Conservation (phyloP, 1,140 invertebrate genomes). For the Drosophila sulfurigaster region DNA sequence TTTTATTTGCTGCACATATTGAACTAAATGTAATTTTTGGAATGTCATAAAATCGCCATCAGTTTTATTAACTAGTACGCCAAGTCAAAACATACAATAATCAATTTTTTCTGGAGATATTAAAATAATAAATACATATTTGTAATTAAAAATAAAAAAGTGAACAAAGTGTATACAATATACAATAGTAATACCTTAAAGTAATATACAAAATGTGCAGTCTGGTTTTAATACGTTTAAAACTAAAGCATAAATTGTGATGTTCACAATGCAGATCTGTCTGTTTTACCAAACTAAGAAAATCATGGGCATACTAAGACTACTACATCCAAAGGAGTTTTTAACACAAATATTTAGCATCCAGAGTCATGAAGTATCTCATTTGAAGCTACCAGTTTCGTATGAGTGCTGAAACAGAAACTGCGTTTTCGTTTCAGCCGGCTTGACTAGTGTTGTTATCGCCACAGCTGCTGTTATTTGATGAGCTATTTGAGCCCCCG, state of each 20-base stretch:
- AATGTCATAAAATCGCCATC: slow-evolving; percentile 79
- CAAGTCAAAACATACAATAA: slow-evolving; percentile 29
- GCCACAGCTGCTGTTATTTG: slow-evolving; percentile 16
- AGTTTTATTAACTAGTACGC: slow-evolving; percentile 49
- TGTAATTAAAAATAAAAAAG: slow-evolving; percentile 33
- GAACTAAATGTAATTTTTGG: slow-evolving; percentile 74
- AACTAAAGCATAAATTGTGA: slow-evolving; percentile 48
- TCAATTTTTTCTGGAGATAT: slow-evolving; percentile 53
- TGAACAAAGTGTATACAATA: slow-evolving; percentile 49
- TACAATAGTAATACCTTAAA: slow-evolving; percentile 54
- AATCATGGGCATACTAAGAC: slow-evolving; percentile 62
- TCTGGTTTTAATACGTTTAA: slow-evolving; percentile 42
- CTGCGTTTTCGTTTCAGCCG: slow-evolving; percentile 39
- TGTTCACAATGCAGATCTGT: slow-evolving; percentile 49
- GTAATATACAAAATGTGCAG: slow-evolving; percentile 58
- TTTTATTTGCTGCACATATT: slow-evolving; percentile 42
- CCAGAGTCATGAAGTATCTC: slow-evolving; percentile 67
- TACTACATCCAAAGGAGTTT: slow-evolving; percentile 70
- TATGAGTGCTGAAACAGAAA: neutral
- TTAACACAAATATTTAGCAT: slow-evolving; percentile 80
- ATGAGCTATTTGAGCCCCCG: slow-evolving; percentile 51
- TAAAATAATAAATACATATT: slow-evolving; percentile 56
- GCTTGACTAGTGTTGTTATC: slow-evolving; percentile 69
- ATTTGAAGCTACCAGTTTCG: slow-evolving; percentile 42
- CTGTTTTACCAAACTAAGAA: slow-evolving; percentile 53